Evolutionary conservation across 2,797 vertebrate genomes (phyloP), one percentile per base, ranked within the genome.

Genomic region (Botia almorhae): DNA sequence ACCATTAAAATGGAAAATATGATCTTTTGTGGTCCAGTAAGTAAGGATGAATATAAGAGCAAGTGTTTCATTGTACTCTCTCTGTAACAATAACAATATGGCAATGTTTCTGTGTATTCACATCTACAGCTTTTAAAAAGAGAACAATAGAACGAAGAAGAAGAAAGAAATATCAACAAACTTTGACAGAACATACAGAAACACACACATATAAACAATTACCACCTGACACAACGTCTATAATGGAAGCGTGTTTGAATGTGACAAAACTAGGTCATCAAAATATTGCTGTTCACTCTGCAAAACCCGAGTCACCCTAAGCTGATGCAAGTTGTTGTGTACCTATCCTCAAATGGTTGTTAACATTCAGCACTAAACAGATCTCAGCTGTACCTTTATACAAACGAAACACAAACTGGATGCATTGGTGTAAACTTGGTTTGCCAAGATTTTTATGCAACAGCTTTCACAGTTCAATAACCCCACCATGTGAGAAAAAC

Each of bases 1-100:
- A 60, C 58, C 2, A 56, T 71, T 69, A 79, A 71, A 79, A 75
- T 70, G 48, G 76, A 80, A 79, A 83, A 70, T 33, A 46, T 69
- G 33, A 61, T 58, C 0, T 76, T 77, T 71, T 71, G 21, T n/a
- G 53, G 11, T 60, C 7, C 16, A 69, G 17, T 14, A 43, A 33
- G 21, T 26, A 39, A 14, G 55, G 46, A 60, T 19, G 7, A 68
- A 33, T 60, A 56, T 23, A 10, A 56, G 50, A 56, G 26, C 16
- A 36, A 48, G 17, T 60, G 39, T 21, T 55, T 50, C 19, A 48
- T 8, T 50, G 53, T 36, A 36, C 43, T 0, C 11, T 70, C 23
- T 36, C 4, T 69, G 36, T 19, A 43, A 68, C 39, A 43, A 29
- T 29, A 56, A 68, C 11, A 29, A 69, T 33, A 10, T 4, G 4